Evolutionary conservation across 2,113 vertebrate species (phyloP).

Genomic region (Pithys albifrons): DNA sequence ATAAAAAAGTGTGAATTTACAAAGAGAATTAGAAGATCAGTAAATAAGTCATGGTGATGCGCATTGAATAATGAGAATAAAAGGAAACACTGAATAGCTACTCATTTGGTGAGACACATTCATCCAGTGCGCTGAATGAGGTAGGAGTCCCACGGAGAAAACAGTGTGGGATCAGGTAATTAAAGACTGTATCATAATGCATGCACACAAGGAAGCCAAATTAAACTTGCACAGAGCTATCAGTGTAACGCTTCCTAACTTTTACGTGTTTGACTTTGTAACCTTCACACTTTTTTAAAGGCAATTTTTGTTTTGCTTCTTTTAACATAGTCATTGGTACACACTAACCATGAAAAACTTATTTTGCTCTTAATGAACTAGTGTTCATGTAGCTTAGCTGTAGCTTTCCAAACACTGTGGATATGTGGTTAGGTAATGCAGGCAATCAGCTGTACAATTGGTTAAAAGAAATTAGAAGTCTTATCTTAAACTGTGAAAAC

Average conservation of each 20-base stretch:
- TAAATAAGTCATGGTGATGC: conserved; percentile 50
- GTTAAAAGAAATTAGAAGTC: not conserved
- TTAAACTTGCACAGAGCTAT: conserved; percentile 36
- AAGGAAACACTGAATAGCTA: conserved; percentile 20
- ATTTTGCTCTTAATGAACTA: not conserved
- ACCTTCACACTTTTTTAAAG: not conserved
- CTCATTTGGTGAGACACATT: conserved; percentile 39
- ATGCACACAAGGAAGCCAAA: conserved; percentile 46
- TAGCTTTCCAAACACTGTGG: not conserved
- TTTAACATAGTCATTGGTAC: not conserved
- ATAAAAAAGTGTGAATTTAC: conserved; percentile 24
- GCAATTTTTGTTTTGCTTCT: conserved; percentile 26
- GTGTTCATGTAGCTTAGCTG: not conserved
- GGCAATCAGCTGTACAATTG: not conserved
- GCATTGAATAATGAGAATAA: conserved; percentile 30
- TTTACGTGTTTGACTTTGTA: not conserved
- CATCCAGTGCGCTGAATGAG: conserved; percentile 8
- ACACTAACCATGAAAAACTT: not conserved
- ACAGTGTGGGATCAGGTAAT: conserved; percentile 44
- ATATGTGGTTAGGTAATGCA: not conserved
- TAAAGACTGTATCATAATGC: conserved; percentile 51
- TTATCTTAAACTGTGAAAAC: not conserved
- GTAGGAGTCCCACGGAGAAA: conserved; percentile 27
- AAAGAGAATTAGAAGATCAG: conserved; percentile 52
- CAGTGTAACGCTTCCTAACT: not conserved